Conservation (phyloP, 1,140 invertebrate species). For the Atta texana region DNA sequence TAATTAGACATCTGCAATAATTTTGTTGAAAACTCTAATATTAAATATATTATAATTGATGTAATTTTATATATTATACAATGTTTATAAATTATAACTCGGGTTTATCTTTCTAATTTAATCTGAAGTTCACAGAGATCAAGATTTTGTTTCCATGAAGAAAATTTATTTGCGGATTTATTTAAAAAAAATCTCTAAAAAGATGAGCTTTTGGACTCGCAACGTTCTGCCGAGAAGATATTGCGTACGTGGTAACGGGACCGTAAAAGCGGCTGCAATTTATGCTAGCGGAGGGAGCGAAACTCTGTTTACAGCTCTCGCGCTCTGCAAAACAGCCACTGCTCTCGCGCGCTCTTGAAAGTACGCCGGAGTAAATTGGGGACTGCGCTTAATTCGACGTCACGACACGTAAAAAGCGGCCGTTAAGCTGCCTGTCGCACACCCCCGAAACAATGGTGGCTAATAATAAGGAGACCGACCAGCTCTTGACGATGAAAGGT, state of each 20-base stretch:
- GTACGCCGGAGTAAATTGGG: slow-evolving; percentile 54
- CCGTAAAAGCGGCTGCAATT: slow-evolving; percentile 54
- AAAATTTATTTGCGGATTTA: not conserved
- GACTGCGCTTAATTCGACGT: slow-evolving; percentile 50
- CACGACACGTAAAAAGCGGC: slow-evolving; percentile 51
- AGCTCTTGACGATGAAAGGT: slow-evolving; percentile 11
- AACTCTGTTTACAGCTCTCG: slow-evolving; percentile 57
- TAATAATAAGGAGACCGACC: slow-evolving; percentile 46
- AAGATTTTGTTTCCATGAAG: not conserved
- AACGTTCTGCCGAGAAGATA: slow-evolving; percentile 28
- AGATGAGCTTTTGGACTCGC: slow-evolving; percentile 16
- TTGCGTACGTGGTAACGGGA: slow-evolving; percentile 28
- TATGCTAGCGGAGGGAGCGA: slow-evolving; percentile 30
- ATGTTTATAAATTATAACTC: not conserved
- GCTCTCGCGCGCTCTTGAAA: slow-evolving; percentile 16
- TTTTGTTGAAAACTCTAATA: too few relatives aligned
- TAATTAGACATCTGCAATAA: not conserved
- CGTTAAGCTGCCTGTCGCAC: slow-evolving; percentile 51
- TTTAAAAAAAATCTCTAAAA: not conserved
- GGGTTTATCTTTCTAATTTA: not conserved
- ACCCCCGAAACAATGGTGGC: slow-evolving; percentile 30
- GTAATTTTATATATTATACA: not conserved
- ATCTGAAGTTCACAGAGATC: not conserved
- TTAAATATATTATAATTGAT: too few relatives aligned
- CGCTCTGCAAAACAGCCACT: slow-evolving; percentile 43